A percentile compares a stretch with the other conserved stretches of the same genome.
Evolutionary conservation across 92 coral and sea anemone species (phyloP).

Genomic region (Actinostola sp.): DNA sequence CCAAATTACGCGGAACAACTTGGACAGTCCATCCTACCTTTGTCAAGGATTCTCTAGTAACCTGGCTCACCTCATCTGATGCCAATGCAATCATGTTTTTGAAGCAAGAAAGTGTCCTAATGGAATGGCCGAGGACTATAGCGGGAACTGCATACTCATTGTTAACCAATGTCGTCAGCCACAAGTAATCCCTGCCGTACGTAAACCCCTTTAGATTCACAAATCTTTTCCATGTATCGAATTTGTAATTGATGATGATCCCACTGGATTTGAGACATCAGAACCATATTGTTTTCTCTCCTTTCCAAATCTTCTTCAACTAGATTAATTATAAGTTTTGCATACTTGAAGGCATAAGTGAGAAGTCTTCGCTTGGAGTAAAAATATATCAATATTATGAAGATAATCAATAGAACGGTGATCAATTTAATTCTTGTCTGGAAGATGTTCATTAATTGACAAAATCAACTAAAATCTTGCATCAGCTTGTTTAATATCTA

Average conservation of each 20-base stretch:
- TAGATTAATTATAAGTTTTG: constrained; percentile 20
- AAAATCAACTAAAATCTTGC: too few relatives aligned
- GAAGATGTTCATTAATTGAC: too few relatives aligned
- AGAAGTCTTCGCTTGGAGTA: constrained; percentile 14
- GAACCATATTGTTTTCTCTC: background rate
- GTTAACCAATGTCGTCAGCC: constrained; percentile 67
- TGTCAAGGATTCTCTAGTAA: constrained; percentile 31
- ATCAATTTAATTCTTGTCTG: too few relatives aligned
- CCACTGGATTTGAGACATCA: constrained; percentile 49
- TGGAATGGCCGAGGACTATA: constrained; percentile 61
- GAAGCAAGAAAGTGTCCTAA: constrained; percentile 60
- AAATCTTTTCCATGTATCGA: constrained; percentile 49
- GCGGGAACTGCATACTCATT: constrained; percentile 61
- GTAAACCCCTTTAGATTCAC: constrained; percentile 39
- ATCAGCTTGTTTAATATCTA: too few relatives aligned
- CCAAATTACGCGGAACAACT: constrained; percentile 51
- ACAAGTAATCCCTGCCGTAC: too few relatives aligned
- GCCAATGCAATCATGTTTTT: constrained; percentile 52
- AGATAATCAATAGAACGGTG: too few relatives aligned
- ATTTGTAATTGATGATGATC: constrained; percentile 36
- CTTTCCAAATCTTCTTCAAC: constrained; percentile 33
- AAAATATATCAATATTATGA: too few relatives aligned
- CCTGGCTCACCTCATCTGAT: constrained; percentile 39
- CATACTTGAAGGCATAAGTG: constrained; percentile 27
- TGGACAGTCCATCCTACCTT: constrained; percentile 68